Percentiles rank a stretch among this genome's conserved stretches.
Conservation (phyloP, 1,140 invertebrate species). For the Neodiprion virginianus region DNA sequence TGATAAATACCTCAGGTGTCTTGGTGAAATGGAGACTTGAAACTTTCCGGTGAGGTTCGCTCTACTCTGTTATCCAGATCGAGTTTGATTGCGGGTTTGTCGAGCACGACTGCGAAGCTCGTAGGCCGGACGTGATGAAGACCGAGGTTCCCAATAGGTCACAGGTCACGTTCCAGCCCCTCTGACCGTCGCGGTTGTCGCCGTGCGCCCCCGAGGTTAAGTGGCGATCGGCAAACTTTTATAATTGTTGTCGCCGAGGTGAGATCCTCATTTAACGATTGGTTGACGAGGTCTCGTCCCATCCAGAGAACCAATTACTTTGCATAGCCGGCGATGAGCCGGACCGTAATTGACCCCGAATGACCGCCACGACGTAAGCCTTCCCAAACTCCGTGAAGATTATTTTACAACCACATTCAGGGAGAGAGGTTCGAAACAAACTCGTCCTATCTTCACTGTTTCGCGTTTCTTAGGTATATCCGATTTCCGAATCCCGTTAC, state of each 20-base stretch:
- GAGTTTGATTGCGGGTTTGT: neutral
- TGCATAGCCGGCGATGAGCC: no score
- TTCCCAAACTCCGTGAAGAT: no score
- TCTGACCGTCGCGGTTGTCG: constrained; percentile 30
- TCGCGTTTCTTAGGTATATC: no score
- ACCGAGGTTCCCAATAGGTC: constrained; percentile 1
- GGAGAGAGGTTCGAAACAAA: no score
- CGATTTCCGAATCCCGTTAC: no score
- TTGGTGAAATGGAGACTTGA: no score
- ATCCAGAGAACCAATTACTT: neutral
- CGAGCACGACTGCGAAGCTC: neutral
- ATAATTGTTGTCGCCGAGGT: constrained; percentile 44
- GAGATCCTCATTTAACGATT: constrained; percentile 18
- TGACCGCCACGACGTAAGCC: neutral
- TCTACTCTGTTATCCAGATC: neutral
- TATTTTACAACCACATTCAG: no score
- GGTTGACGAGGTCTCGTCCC: neutral
- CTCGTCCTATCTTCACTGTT: no score
- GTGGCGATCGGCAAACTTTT: constrained; percentile 42
- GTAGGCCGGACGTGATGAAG: neutral
- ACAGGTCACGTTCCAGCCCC: constrained; percentile 4
- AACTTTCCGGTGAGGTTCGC: no score
- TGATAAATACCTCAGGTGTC: no score
- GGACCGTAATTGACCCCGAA: neutral
- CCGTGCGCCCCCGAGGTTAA: constrained; percentile 41